phyloP scores from a whole-genome alignment of 1,140 invertebrate species.

The Drosophila bipectinata region DNA sequence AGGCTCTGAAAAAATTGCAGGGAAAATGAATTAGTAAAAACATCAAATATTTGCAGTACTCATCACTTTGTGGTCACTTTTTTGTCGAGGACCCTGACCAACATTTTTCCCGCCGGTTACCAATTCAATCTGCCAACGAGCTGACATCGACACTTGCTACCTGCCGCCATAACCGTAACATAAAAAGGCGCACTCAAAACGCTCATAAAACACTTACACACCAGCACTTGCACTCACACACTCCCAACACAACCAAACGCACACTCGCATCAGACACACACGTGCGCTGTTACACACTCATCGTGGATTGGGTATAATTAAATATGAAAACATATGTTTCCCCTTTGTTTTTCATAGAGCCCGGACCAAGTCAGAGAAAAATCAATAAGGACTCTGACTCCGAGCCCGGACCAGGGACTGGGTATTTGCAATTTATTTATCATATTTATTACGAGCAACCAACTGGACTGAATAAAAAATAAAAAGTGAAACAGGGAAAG shows the following conservation, averaged over 20 bases:
- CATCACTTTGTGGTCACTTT: slow-evolving; percentile 14
- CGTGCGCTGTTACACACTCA: slow-evolving; percentile 35
- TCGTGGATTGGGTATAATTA: slow-evolving; percentile 67
- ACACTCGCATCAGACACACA: slow-evolving; percentile 8
- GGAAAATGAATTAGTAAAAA: neutral
- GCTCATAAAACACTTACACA: slow-evolving; percentile 66
- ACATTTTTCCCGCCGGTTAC: neutral
- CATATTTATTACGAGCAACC: slow-evolving; percentile 41
- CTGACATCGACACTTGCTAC: slow-evolving; percentile 35
- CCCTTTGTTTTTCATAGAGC: slow-evolving; percentile 57
- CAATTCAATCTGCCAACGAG: slow-evolving; percentile 27
- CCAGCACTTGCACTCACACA: slow-evolving; percentile 11
- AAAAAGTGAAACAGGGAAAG: neutral
- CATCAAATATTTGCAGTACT: neutral
- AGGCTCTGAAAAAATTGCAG: neutral
- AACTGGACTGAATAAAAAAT: slow-evolving; percentile 2
- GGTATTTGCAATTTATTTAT: slow-evolving; percentile 52
- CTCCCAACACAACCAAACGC: neutral
- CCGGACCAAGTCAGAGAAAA: slow-evolving; percentile 47
- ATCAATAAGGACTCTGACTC: slow-evolving; percentile 64
- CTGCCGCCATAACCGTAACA: slow-evolving; percentile 39
- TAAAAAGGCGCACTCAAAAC: slow-evolving; percentile 44
- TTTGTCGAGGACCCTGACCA: neutral
- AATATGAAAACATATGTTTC: slow-evolving; percentile 79
- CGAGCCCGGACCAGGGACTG: slow-evolving; percentile 22